Base-by-base conservation (phyloP, 2,888 invertebrate species). In the Metallyticus violacea region DNA sequence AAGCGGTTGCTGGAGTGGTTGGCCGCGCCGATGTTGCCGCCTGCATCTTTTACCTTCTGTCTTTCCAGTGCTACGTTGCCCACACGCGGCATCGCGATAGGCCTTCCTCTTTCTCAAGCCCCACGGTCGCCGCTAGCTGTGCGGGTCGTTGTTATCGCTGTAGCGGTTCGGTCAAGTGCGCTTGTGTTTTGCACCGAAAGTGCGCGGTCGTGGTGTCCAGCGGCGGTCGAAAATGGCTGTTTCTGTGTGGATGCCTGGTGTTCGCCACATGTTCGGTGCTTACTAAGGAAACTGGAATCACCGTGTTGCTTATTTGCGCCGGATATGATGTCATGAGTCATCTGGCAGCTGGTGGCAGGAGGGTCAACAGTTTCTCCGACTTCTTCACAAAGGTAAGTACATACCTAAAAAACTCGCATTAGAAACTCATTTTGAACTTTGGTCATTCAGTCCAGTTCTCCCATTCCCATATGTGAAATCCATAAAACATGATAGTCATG, bases 241-340 rank as follows among this genome's bases (percentile, higher is more conserved):
- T 94, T 89, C 92, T 97, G 90, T 92, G 93, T 86, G 92, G 94
- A 88, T 95, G 91, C 92, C 91, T 92, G 88, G 90, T 93, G 77
- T 91, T 96, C 88, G 96, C 97, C 77, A 93, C 95, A 80, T 95
- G 96, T 81, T 97, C 97, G 89, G 96, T 98, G 93, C 94, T 99
- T 89, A 97, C 97, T 93, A 99, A 99, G 93, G 99, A 99, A 93
- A 98, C 98, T 85, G 99, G 98, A 85, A 95, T 99, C 90, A 98
- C 98, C 89, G 97, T 98, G 88, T 93, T 99, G 90, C 96, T 97
- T 87, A 95, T 98, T 88, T 99, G 98, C 93, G 96, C 96, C 89
- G 93, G 97, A 89, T 98, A 97, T 93, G 98, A 99, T 92, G 93
- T 97, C 90, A 81, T 87, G 9, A 62, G 87, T 7, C 88, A 88